A percentile compares a stretch with the other conserved stretches of the same genome.
phyloP scores from a whole-genome alignment of 2,888 invertebrate species.

The Erpobdella octoculata region DNA sequence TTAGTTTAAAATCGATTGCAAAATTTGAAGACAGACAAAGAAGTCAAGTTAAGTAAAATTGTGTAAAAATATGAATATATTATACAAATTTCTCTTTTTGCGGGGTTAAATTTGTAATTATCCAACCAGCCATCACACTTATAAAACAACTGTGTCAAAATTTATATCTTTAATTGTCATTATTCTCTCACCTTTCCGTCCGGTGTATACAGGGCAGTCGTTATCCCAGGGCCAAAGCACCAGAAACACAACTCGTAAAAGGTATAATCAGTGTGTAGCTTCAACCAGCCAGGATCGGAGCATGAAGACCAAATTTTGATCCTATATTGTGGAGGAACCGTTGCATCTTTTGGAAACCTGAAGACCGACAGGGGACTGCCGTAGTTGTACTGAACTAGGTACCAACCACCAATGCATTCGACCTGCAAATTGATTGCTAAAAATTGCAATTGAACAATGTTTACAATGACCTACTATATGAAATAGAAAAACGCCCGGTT shows the following conservation, averaged over 20 bases:
- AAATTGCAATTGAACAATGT: background rate
- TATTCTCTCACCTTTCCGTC: constrained; percentile 19
- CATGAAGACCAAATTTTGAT: constrained; percentile 21
- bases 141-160: too few species aligned
- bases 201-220: constrained; percentile 18
- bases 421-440: background rate
- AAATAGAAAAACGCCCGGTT: too few species aligned
- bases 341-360: constrained; percentile 20
- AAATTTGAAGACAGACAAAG: too few species aligned
- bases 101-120: too few species aligned
- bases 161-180: background rate
- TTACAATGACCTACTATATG: too few species aligned
- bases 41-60: too few species aligned
- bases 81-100: too few species aligned
- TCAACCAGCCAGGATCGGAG: constrained; percentile 24
- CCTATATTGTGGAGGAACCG: constrained; percentile 20
- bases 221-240: constrained; percentile 13
- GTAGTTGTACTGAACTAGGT: constrained; percentile 21
- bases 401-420: constrained; percentile 10
- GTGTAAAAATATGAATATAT: too few species aligned
- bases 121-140: too few species aligned
- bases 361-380: constrained; percentile 22
- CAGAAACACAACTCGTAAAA: constrained; percentile 23
- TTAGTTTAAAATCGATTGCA: too few species aligned
- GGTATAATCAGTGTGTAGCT: constrained; percentile 7